These are phyloP conservation scores for Donacobius atricapilla DNA, from an alignment of 2,113 vertebrate species.

Conservation along the genomic window DNA sequence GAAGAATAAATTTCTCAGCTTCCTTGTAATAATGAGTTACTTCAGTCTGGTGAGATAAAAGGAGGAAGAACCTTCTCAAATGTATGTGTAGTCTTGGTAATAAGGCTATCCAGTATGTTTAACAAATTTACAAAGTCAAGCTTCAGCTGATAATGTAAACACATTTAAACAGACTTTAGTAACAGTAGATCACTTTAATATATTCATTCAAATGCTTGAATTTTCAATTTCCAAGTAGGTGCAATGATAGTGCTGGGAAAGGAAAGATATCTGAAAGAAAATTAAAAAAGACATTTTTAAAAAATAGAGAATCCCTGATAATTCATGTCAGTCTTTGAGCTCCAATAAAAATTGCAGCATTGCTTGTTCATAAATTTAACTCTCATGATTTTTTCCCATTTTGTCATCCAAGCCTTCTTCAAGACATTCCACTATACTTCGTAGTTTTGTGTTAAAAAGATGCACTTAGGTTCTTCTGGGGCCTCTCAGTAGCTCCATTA, in stretches of 20 bases:
- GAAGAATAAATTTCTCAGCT: neutral
- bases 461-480: neutral
- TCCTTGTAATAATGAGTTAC: neutral
- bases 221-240: neutral
- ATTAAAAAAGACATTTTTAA: neutral
- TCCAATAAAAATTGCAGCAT: neutral
- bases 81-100: neutral
- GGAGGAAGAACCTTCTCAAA: neutral
- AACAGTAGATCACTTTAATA: neutral
- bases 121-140: neutral
- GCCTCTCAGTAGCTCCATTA: neutral
- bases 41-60: neutral
- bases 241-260: neutral
- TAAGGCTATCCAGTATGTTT: neutral
- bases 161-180: neutral
- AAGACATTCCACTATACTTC: neutral
- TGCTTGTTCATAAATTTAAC: neutral
- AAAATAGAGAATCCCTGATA: neutral
- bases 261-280: neutral
- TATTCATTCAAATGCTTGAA: neutral
- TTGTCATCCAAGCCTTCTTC: neutral
- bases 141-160: neutral
- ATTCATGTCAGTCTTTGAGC: neutral
- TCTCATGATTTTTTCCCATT: neutral
- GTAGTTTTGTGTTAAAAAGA: neutral